These are phyloP conservation scores for Phalloptychus januarius DNA, from an alignment of 2,797 vertebrate genomes.

Conservation along the genomic window DNA sequence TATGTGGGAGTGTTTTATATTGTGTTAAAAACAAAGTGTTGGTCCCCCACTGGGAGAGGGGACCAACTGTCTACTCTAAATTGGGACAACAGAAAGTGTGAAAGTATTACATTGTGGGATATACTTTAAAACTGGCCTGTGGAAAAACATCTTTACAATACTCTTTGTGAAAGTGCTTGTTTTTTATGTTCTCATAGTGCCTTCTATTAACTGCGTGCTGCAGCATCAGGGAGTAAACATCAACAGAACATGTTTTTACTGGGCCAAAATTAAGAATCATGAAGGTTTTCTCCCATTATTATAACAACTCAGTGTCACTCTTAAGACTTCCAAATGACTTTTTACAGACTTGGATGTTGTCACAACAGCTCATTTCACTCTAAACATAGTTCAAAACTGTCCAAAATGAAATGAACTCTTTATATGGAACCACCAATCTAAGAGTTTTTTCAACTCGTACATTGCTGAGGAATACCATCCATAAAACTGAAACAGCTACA, in stretches of 20 bases:
- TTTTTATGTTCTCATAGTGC: not conserved
- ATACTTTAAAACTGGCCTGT: not conserved
- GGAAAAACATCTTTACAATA: not conserved
- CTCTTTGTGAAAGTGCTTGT: not conserved
- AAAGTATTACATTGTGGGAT: not conserved
- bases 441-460: not conserved
- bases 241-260: not conserved
- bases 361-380: not conserved
- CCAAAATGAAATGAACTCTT: not conserved
- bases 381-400: not conserved
- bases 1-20: not conserved
- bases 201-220: not conserved
- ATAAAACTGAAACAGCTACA: not conserved
- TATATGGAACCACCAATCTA: not conserved
- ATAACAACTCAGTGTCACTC: not conserved
- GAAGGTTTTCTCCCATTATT: not conserved
- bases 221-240: not conserved
- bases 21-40: constrained; percentile 2
- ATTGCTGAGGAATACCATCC: not conserved
- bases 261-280: not conserved
- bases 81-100: not conserved
- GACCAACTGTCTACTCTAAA: constrained; percentile 1
- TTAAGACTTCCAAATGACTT: not conserved
- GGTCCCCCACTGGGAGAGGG: not conserved
- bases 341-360: not conserved